Evolutionary conservation across 2,797 vertebrate species (phyloP), one percentile per base, ranked within the genome.

Genomic region (Caiman crocodilus): DNA sequence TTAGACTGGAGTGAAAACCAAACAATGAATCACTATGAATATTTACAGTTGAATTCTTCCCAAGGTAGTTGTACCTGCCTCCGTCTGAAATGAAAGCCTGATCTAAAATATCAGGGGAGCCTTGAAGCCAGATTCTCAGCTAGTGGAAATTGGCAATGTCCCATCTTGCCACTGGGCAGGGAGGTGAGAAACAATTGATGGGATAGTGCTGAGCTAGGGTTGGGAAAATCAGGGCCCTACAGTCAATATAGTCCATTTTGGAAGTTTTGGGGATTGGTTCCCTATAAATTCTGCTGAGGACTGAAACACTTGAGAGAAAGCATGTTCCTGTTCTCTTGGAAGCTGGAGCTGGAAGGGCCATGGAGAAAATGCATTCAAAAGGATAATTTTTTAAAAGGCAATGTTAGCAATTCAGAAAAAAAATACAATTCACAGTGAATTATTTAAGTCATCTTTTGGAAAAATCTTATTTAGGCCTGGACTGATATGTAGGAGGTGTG

Each of bases 11-110:
- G 91, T 91, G 96, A 83, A 94, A 96, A 69, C 91, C 94, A 96
- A 97, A 96, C 95, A 95, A 79, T 96, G 95, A 97, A 97, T 97
- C 95, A 94, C 87, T 94, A 88, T 95, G 94, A 93, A 95, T 96
- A 94, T 96, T 95, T 96, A 96, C 93, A 92, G 92, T 91, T 94
- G 94, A 95, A 95, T 96, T 96, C 88, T 90, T 95, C 94, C 96
- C 95, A 93, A 74, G 95, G 74, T 94, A 95, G 93, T 92, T 94
- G 93, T 94, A 91, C 93, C 91, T 90, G 91, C 94, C 93, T 96
- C 85, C 2, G 14, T 86, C 88, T 90, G 87, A 89, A 92, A 93
- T 93, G 84, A 79, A 93, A 87, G 91, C 2, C 1, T 91, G 90
- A 80, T 84, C 16, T 23, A 35, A 90, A 93, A 76, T 67, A 82